Conservation (phyloP, 2,113 vertebrate genomes). For the Nesoenas mayeri region DNA sequence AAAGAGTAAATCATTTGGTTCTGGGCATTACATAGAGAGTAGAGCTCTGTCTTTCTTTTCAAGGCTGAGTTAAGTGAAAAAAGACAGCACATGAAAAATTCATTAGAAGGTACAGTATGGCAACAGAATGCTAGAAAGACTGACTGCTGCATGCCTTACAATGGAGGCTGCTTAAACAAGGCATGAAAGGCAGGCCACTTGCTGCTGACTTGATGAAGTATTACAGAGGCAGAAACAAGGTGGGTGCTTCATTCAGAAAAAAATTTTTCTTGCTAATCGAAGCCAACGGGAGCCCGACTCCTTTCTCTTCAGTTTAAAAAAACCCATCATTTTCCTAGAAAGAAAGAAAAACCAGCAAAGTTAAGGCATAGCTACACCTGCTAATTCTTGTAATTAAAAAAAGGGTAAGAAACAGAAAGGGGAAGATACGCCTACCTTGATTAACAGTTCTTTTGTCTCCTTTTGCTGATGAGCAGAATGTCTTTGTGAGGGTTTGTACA, state of each 20-base stretch:
- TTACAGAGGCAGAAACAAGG: not conserved
- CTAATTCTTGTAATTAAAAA: not conserved
- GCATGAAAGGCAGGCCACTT: not conserved
- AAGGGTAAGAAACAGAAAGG: not conserved
- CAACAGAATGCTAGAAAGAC: not conserved
- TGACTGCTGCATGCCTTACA: not conserved
- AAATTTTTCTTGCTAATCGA: not conserved
- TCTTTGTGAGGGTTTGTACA: not conserved
- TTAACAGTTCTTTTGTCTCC: not conserved
- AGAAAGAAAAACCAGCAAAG: not conserved
- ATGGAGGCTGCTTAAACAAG: not conserved
- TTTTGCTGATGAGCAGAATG: not conserved
- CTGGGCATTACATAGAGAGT: not conserved
- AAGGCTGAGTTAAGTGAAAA: not conserved
- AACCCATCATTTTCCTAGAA: not conserved
- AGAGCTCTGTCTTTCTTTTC: not conserved
- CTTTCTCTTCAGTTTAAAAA: not conserved
- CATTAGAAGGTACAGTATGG: not conserved
- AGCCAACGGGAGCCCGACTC: not conserved
- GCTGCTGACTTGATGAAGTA: not conserved
- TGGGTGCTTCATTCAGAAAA: not conserved
- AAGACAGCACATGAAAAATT: slow-evolving; percentile 35
- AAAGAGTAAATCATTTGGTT: not conserved
- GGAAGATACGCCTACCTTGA: slow-evolving; percentile 3
- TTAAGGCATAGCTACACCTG: not conserved